Evolutionary conservation across 2,113 vertebrate species (phyloP).

Genomic region (Damaliscus lunatus): DNA sequence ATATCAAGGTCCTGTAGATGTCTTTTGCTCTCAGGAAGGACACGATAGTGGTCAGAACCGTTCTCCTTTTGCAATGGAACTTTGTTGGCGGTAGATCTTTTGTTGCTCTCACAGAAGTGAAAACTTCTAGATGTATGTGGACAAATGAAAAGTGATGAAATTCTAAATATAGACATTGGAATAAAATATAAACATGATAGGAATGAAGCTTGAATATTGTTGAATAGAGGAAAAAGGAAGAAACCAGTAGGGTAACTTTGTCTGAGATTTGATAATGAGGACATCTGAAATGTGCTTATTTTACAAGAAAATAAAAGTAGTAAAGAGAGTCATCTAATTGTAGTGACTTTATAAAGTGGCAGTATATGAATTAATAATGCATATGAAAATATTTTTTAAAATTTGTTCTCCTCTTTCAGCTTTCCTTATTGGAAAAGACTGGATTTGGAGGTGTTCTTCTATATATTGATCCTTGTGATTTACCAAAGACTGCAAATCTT

Average conservation of each 20-base stretch:
- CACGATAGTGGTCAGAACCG: not conserved
- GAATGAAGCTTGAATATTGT: not conserved
- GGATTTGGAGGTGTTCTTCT: slow-evolving; percentile 91
- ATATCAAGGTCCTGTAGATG: too few species aligned
- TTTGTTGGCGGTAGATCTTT: not conserved
- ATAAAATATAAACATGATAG: not conserved
- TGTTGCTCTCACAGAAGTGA: not conserved
- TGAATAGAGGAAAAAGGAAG: not conserved
- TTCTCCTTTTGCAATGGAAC: not conserved
- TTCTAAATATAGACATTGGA: not conserved
- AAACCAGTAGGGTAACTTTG: not conserved
- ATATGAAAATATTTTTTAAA: not conserved
- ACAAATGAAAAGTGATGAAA: not conserved
- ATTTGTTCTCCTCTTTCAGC: slow-evolving; percentile 75
- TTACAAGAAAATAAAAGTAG: not conserved
- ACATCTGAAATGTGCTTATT: not conserved
- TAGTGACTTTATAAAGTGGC: not conserved
- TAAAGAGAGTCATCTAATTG: not conserved
- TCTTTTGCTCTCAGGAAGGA: not conserved
- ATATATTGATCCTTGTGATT: slow-evolving; percentile 92
- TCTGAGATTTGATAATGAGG: not conserved
- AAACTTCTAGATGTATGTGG: not conserved
- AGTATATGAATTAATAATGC: not conserved
- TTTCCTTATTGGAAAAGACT: slow-evolving; percentile 87
- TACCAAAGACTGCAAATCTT: slow-evolving; percentile 77